Percentiles rank a stretch among this genome's conserved stretches.
Conservation (phyloP, 92 coral and sea anemone genomes). For the Actinostola sp. region DNA sequence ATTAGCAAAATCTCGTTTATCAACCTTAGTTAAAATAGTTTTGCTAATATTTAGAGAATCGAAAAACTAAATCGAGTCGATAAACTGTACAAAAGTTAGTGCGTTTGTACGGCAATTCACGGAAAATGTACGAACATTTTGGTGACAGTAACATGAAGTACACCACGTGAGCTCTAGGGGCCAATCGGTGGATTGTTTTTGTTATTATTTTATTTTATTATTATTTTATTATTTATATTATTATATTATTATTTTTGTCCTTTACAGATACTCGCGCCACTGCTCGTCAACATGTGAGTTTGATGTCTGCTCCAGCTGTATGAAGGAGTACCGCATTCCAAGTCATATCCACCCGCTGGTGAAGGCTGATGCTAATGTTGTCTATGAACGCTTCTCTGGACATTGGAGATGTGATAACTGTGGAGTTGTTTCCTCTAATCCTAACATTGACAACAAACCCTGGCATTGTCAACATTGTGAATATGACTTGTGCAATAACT, state of each 20-base stretch:
- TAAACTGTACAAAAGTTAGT: too few relatives aligned
- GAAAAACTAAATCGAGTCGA: too few relatives aligned
- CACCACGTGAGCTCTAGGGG: too few relatives aligned
- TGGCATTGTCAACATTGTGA: conserved; percentile 88
- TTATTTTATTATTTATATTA: too few relatives aligned
- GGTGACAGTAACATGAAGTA: too few relatives aligned
- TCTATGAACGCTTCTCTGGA: conserved; percentile 74
- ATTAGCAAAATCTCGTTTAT: too few relatives aligned
- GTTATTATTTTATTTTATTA: too few relatives aligned
- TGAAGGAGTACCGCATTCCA: conserved; percentile 55
- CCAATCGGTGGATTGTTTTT: too few relatives aligned
- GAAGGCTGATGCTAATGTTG: conserved; percentile 74
- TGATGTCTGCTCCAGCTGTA: conserved; percentile 83
- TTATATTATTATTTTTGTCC: background rate
- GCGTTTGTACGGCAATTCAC: too few relatives aligned
- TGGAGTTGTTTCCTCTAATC: conserved; percentile 52
- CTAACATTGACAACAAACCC: conserved; percentile 60
- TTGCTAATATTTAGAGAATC: too few relatives aligned
- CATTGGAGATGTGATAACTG: conserved; percentile 95
- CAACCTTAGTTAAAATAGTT: too few relatives aligned
- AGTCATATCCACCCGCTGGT: conserved; percentile 72
- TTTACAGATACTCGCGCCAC: conserved; percentile 76
- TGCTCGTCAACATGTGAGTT: conserved; percentile 71
- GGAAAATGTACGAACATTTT: too few relatives aligned
- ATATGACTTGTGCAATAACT: conserved; percentile 79